Base-by-base conservation (phyloP, 2,113 vertebrate genomes). In the Dipodomys ordii region DNA sequence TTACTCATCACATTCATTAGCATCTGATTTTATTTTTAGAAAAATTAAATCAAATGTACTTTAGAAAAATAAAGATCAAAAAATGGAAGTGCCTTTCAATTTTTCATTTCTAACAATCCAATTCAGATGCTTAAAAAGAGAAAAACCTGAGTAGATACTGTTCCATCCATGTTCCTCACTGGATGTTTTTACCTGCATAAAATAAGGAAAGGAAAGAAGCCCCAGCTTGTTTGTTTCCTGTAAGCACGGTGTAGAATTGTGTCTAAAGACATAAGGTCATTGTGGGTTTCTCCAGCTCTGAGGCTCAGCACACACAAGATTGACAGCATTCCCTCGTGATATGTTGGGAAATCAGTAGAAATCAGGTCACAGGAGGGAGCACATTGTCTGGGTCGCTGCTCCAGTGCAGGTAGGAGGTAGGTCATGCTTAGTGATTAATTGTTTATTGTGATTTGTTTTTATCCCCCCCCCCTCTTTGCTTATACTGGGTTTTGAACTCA, bases 21-120 rank as follows among this genome's bases (percentile, higher is more conserved):
- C 16, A 93, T 71, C 30, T 95, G 65, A 71, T 92, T 83, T 30
- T n/a, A 53, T 22, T 87, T 83, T 18, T 78, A 95, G 39, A 87
- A 84, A 76, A 72, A 78, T 80, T 82, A 53, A 72, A 68, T 87
- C 23, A 69, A 78, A 57, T 77, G 0, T 69, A 77, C 64, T 69
- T 90, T 78, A 83, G 68, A 28, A 82, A 60, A 57, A 83, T 28
- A 79, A 91, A 73, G 67, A 57, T 16, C 27, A 77, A 39, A 7
- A 93, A 80, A 84, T 1, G 23, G 30, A 92, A 85, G 46, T 35
- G 60, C 4, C 88, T 35, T 82, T 92, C 18, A 71, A 19, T 12
- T n/a, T 84, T 88, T 88, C 60, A n/a, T 53, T 91, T 94, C 9
- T 77, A 64, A 77, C 60, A 32, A 62, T 87, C 2, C 86, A 67